Base-by-base conservation (phyloP, 2,797 vertebrate genomes). In the Malurus splendens region DNA sequence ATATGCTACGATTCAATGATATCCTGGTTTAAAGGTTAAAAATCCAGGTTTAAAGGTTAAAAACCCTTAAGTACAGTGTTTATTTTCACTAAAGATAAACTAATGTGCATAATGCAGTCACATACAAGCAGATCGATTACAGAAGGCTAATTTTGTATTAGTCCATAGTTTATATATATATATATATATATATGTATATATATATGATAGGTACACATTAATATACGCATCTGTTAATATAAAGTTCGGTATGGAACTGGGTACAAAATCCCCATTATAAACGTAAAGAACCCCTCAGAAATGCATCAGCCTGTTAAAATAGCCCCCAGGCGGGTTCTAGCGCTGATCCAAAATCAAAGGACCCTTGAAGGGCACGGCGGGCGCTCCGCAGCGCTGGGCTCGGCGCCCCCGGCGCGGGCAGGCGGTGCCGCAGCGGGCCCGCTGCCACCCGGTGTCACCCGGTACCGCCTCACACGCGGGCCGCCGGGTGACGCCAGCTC, bases 401-500 rank as follows among this genome's bases (percentile, higher is more conserved):
- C 47, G 47, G 22, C 42, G 20, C 6, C 9, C 18, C n/a, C 48
- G 11, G 14, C 42, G 15, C 7, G 16, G 41, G 24, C 56, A n/a
- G 30, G 51, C 54, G n/a, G 17, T 14, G 30, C 41, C 15, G 73
- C 74, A 5, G 48, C n/a, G 79, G 67, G 79, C 52, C 51, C 60
- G 68, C 3, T 36, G 80, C 22, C 79, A n/a, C 79, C 57, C 67
- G 66, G 16, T 62, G 66, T 45, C 55, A 60, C 4, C 77, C 57
- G 66, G 66, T 81, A 62, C 79, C 79, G 79, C 79, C 79, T 82
- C 79, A 72, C 57, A 18, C 79, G 78, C 66, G 67, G 73, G 6
- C 84, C 38, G 32, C 62, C 22, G 10, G 55, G 70, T 59, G 78
- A 76, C 86, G 74, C 86, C 60, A 16, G 82, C 80, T 25, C 10